A percentile compares a stretch with the other conserved stretches of the same genome.
These are phyloP conservation scores for Candidula unifasciata DNA, from an alignment of 2,888 invertebrate species.

Conservation along the genomic window DNA sequence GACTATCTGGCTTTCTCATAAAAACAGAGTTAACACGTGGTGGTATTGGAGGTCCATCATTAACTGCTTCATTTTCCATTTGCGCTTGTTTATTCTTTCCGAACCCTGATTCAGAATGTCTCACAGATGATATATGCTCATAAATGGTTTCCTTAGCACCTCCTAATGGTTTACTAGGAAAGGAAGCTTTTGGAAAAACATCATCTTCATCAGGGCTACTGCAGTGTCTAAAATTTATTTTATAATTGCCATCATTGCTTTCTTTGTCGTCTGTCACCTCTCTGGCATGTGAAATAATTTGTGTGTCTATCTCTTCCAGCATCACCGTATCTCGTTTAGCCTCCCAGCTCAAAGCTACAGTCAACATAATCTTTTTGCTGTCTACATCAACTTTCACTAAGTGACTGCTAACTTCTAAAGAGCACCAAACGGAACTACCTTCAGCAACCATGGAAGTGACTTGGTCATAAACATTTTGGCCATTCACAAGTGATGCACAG, in stretches of 20 bases:
- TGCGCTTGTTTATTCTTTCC: background rate
- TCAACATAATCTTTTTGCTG: background rate
- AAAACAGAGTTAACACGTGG: background rate
- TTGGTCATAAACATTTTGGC: constrained; percentile 10
- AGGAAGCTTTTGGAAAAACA: background rate
- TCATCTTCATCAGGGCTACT: background rate
- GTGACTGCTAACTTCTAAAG: constrained; percentile 4
- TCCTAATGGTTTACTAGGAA: background rate
- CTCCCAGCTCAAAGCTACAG: constrained; percentile 6
- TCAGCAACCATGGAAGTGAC: constrained; percentile 27
- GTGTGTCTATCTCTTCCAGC: background rate
- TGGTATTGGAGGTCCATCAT: constrained; percentile 8
- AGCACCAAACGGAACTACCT: constrained; percentile 29
- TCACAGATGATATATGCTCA: background rate
- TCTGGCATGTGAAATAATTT: background rate
- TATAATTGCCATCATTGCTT: background rate
- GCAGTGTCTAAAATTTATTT: no score
- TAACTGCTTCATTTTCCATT: background rate
- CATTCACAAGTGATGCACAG: background rate
- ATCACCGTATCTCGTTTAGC: constrained; percentile 10
- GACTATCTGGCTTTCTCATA: background rate
- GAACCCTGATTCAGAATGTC: background rate
- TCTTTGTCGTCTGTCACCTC: background rate
- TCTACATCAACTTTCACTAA: constrained; percentile 25
- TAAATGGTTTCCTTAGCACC: background rate